Conservation (phyloP, 2,888 invertebrate genomes). For the Arctia plantaginis region DNA sequence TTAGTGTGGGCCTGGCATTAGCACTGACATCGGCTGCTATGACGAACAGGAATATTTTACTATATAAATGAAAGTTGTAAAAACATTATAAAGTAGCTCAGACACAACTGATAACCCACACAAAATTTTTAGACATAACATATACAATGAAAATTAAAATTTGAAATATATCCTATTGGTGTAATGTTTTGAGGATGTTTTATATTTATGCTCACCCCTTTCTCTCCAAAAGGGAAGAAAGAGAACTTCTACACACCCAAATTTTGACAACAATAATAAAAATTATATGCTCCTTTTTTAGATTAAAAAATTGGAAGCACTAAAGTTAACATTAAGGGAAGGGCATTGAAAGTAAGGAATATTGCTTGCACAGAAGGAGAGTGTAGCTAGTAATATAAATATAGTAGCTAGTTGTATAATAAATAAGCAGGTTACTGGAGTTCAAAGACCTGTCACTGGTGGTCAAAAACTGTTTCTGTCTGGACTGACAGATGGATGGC, state of each 20-base stretch:
- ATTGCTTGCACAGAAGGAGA: neutral
- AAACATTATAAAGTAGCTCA: neutral
- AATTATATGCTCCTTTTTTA: no score
- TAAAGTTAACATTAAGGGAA: neutral
- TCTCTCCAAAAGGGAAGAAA: neutral
- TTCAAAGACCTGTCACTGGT: no score
- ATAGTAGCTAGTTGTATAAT: no score
- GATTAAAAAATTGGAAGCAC: no score
- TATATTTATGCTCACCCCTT: neutral
- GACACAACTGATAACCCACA: neutral
- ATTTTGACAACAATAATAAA: neutral
- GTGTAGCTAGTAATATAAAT: no score
- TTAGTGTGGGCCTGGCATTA: conserved; percentile 48
- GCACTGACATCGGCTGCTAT: conserved; percentile 31
- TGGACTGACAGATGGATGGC: no score
- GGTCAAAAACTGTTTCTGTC: no score
- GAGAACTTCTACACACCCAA: neutral
- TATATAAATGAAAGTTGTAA: neutral
- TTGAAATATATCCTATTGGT: neutral
- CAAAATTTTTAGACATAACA: neutral
- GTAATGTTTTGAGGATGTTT: neutral
- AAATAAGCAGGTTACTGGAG: no score
- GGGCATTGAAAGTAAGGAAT: neutral
- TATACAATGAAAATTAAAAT: neutral
- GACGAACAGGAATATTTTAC: conserved; percentile 4